A percentile compares a stretch with the other conserved stretches of the same genome.
Conservation (phyloP, 2,113 vertebrate genomes). For the Furnarius figulus region DNA sequence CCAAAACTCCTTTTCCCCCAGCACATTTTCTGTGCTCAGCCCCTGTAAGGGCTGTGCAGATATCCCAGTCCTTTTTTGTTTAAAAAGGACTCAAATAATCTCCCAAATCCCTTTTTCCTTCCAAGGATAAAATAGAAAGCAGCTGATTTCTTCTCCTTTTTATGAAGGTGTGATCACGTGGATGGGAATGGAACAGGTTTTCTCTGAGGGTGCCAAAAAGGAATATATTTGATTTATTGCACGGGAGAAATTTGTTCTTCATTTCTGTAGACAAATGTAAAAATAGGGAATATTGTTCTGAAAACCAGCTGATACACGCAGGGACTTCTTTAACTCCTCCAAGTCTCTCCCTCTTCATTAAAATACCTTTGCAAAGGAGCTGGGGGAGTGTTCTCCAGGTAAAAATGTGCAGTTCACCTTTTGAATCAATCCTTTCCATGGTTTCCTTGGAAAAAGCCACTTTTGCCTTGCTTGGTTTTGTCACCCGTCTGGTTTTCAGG, state of each 20-base stretch:
- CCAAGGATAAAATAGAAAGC: not conserved
- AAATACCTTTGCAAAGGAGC: not conserved
- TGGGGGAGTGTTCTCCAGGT: not conserved
- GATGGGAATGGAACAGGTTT: not conserved
- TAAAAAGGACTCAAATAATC: not conserved
- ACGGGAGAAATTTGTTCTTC: not conserved
- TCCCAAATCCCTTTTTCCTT: not conserved
- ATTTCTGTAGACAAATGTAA: not conserved
- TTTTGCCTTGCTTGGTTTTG: not conserved
- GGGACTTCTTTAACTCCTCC: not conserved
- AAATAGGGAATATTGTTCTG: not conserved
- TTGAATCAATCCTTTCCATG: not conserved
- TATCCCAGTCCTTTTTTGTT: not conserved
- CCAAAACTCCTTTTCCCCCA: not conserved
- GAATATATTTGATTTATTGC: not conserved
- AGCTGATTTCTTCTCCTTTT: not conserved
- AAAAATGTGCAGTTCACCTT: not conserved
- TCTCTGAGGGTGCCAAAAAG: not conserved
- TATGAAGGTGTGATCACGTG: not conserved
- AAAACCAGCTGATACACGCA: conserved; percentile 6
- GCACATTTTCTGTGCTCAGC: not conserved
- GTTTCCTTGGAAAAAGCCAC: not conserved
- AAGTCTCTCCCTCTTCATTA: not conserved
- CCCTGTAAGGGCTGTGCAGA: not conserved
- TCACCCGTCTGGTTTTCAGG: not conserved